A percentile compares a stretch with the other conserved stretches of the same genome.
Conservation (phyloP, 2,888 invertebrate genomes). For the Macropis europaea region DNA sequence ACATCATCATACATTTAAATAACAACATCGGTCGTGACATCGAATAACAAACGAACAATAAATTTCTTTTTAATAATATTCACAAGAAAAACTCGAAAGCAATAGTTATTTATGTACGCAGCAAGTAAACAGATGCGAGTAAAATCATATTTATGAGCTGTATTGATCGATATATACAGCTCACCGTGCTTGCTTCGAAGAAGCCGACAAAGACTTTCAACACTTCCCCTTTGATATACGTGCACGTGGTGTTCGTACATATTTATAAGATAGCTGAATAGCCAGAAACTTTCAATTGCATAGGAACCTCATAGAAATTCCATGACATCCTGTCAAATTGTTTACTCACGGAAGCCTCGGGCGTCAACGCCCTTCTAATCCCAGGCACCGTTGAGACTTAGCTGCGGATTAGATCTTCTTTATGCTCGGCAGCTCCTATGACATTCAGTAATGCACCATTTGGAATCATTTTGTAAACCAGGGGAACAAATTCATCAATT, state of each 20-base stretch:
- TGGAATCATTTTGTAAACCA: not conserved
- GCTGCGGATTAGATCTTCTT: conserved; percentile 37
- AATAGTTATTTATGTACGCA: conserved; percentile 21
- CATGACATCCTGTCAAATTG: conserved; percentile 61
- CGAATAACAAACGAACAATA: too few relatives aligned
- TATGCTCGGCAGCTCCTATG: conserved; percentile 16
- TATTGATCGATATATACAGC: conserved; percentile 52
- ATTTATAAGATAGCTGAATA: conserved; percentile 64
- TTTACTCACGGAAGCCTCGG: conserved; percentile 46
- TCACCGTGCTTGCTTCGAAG: conserved; percentile 28
- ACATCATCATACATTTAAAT: too few relatives aligned
- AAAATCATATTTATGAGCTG: conserved; percentile 49
- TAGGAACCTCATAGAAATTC: conserved; percentile 55
- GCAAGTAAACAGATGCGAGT: conserved; percentile 33
- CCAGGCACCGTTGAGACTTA: conserved; percentile 30
- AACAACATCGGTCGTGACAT: too few relatives aligned
- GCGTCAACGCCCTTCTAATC: conserved; percentile 40
- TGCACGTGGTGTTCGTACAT: conserved; percentile 60
- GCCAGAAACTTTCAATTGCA: conserved; percentile 35
- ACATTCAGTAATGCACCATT: conserved; percentile 25
- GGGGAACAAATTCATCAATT: conserved; percentile 18
- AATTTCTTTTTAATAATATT: not conserved
- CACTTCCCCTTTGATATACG: conserved; percentile 53
- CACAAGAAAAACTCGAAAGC: not conserved
- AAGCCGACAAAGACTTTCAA: conserved; percentile 52